These are phyloP conservation scores for Talpa occidentalis DNA, from an alignment of 2,113 vertebrate species.

Conservation along the genomic window DNA sequence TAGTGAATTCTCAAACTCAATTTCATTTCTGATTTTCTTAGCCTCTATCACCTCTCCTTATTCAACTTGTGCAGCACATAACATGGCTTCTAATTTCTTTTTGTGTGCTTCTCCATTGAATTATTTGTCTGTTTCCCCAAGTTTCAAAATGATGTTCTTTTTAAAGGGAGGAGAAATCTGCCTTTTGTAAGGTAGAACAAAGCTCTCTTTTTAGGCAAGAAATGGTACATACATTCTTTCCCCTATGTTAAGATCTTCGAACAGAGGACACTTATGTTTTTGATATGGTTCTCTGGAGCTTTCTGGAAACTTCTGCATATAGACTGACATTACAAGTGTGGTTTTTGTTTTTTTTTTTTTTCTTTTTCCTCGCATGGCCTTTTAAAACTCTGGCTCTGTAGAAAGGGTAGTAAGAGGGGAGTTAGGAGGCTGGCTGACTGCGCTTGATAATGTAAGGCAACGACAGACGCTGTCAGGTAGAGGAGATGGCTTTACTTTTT, in stretches of 20 bases:
- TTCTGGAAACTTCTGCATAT: not conserved
- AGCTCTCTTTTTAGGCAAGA: not conserved
- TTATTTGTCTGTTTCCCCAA: not conserved
- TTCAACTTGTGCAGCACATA: not conserved
- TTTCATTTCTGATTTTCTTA: not conserved
- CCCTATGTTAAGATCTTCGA: slow-evolving; percentile 13
- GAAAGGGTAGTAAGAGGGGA: slow-evolving; percentile 2
- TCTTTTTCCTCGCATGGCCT: not conserved
- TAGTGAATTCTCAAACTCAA: not conserved
- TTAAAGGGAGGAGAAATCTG: not conserved
- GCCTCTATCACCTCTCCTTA: not conserved
- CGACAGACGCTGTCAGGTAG: slow-evolving; percentile 17
- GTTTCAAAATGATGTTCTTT: not conserved
- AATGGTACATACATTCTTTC: not conserved
- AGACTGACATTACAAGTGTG: not conserved
- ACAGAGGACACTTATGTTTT: not conserved
- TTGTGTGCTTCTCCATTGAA: not conserved
- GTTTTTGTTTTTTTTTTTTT: too few species aligned
- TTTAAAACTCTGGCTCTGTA: not conserved
- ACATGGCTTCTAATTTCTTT: not conserved
- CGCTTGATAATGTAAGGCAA: slow-evolving; percentile 42
- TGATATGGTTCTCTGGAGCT: not conserved
- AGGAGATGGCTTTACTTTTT: not conserved
- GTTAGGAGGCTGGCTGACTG: slow-evolving; percentile 7
- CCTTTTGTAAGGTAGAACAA: not conserved